These are phyloP conservation scores for Lepisosteus osseus DNA, from an alignment of 2,113 vertebrate genomes.

Conservation along the genomic window DNA sequence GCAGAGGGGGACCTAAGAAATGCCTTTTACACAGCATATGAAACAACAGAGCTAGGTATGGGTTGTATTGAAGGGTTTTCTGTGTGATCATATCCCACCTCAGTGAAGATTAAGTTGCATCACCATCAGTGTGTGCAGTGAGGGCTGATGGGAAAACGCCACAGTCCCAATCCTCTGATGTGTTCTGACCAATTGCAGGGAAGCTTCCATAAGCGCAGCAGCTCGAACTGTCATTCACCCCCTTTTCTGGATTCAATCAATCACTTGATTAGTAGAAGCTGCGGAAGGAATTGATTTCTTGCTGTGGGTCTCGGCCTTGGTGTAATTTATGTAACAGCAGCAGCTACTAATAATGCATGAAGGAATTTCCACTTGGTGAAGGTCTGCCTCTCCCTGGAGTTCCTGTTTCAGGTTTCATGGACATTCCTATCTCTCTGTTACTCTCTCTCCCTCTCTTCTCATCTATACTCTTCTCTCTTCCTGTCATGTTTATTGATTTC, in stretches of 20 bases:
- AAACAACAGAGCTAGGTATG: too few species aligned
- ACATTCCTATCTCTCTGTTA: not conserved
- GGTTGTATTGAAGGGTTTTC: not conserved
- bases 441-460: not conserved
- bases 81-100: too few species aligned
- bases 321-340: not conserved
- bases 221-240: not conserved
- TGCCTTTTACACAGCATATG: too few species aligned
- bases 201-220: not conserved
- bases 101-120: too few species aligned
- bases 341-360: slow-evolving; percentile 20
- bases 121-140: too few species aligned
- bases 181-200: too few species aligned
- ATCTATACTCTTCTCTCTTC: not conserved
- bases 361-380: slow-evolving; percentile 34
- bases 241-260: slow-evolving; percentile 10
- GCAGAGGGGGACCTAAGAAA: too few species aligned
- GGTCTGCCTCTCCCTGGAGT: slow-evolving; percentile 11
- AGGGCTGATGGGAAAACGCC: too few species aligned
- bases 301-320: not conserved
- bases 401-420: slow-evolving; percentile 20
- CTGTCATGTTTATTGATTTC: not conserved
- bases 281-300: slow-evolving; percentile 21
- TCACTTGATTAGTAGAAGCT: not conserved
- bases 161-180: too few species aligned